Conservation (phyloP, 2,888 invertebrate species). For the Strigamia transsilvanica region DNA sequence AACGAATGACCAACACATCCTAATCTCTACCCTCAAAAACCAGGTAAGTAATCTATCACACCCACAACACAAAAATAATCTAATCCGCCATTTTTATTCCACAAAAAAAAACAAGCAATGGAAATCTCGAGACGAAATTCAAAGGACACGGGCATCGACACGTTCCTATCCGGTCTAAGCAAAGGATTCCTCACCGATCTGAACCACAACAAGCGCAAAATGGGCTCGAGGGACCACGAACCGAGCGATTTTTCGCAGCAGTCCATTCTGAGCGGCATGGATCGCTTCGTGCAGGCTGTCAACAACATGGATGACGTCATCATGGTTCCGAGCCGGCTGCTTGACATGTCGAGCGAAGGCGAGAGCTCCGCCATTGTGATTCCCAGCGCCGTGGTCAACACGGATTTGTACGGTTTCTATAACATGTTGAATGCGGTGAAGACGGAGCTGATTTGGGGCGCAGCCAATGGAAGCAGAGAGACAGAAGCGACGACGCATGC, state of each 20-base stretch:
- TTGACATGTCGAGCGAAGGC: constrained; percentile 77
- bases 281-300: constrained; percentile 88
- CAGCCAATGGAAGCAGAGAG: constrained; percentile 53
- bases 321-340: constrained; percentile 86
- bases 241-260: constrained; percentile 73
- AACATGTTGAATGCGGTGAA: constrained; percentile 86
- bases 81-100: too few relatives aligned
- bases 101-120: too few relatives aligned
- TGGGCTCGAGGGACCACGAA: constrained; percentile 56
- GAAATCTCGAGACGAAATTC: too few relatives aligned
- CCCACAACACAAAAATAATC: too few relatives aligned
- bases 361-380: constrained; percentile 53
- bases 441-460: constrained; percentile 84
- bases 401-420: constrained; percentile 81
- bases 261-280: constrained; percentile 89
- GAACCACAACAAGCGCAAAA: constrained; percentile 55
- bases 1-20: too few relatives aligned
- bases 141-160: too few relatives aligned
- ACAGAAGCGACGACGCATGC: constrained; percentile 71
- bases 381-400: not conserved
- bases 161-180: too few relatives aligned
- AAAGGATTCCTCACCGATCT: too few relatives aligned
- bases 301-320: constrained; percentile 95
- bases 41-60: too few relatives aligned
- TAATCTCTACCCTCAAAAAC: too few relatives aligned